Evolutionary conservation across 2,888 invertebrate genomes (phyloP).

Genomic region (Corythucha ciliata): DNA sequence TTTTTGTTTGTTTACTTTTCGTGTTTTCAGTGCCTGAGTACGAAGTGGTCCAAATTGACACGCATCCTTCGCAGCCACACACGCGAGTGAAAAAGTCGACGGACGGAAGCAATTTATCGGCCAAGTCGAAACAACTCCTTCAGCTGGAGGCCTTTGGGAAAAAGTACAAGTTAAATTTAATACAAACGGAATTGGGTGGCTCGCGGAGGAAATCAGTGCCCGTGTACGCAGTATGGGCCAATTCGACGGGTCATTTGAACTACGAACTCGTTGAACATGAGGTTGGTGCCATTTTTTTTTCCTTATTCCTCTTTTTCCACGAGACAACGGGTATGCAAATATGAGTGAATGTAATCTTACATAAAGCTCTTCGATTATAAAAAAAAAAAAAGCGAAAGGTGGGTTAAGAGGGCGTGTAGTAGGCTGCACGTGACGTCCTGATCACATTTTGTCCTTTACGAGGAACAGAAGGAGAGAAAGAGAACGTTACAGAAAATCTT

Average conservation of each 20-base stretch:
- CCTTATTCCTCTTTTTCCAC: too few species aligned
- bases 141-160: constrained; percentile 73
- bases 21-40: constrained; percentile 70
- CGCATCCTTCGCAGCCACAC: constrained; percentile 40
- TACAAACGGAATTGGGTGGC: constrained; percentile 65
- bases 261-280: constrained; percentile 61
- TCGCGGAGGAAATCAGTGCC: constrained; percentile 67
- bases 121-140: constrained; percentile 47
- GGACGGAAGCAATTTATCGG: constrained; percentile 38
- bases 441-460: too few species aligned
- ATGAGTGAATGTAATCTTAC: too few species aligned
- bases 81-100: constrained; percentile 37
- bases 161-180: constrained; percentile 53
- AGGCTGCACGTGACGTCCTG: too few species aligned
- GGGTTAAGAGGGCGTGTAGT: too few species aligned
- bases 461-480: too few species aligned
- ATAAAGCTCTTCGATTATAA: too few species aligned
- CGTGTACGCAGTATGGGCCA: constrained; percentile 70
- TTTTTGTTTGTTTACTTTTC: too few species aligned
- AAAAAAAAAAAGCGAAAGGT: too few species aligned
- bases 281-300: too few species aligned
- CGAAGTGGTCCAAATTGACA: constrained; percentile 70
- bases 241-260: constrained; percentile 63
- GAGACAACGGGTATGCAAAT: too few species aligned
- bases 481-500: too few species aligned